These are phyloP conservation scores for Rhizoglyphus robini DNA, from an alignment of 1,140 invertebrate species.

Conservation along the genomic window DNA sequence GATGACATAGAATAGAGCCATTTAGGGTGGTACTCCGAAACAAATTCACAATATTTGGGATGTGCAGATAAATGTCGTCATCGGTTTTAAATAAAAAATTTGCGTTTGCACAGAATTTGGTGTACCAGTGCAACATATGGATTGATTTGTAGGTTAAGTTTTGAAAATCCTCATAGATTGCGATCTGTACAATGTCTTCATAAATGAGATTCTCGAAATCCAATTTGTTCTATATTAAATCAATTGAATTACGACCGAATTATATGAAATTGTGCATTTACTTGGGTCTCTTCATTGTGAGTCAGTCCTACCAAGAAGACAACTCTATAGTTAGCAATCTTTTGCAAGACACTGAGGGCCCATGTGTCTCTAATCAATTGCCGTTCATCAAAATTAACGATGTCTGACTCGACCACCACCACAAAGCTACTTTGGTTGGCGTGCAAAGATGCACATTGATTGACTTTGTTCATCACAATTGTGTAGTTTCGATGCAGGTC, in stretches of 20 bases:
- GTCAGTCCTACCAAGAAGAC: conserved; percentile 26
- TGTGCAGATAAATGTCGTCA: conserved; percentile 38
- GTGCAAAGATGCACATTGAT: conserved; percentile 22
- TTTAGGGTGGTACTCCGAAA: conserved; percentile 14
- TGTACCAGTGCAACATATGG: conserved; percentile 33
- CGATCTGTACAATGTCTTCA: conserved; percentile 36
- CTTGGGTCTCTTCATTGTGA: neutral
- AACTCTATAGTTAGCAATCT: conserved; percentile 26
- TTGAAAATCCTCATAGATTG: conserved; percentile 35
- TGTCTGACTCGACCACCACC: conserved; percentile 26
- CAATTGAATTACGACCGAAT: neutral
- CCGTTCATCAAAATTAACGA: conserved; percentile 22
- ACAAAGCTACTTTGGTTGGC: conserved; percentile 17
- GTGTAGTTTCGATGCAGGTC: conserved; percentile 19
- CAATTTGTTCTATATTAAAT: conserved; percentile 26
- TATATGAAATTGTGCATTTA: neutral
- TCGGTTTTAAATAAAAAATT: conserved; percentile 37
- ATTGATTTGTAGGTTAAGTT: conserved; percentile 37
- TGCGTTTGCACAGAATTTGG: conserved; percentile 29
- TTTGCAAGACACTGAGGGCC: conserved; percentile 25
- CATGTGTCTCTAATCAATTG: conserved; percentile 28
- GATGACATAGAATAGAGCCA: conserved; percentile 25
- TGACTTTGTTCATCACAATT: conserved; percentile 22
- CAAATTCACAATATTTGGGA: conserved; percentile 28
- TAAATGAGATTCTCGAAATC: conserved; percentile 31